These are phyloP conservation scores for Tachina lurida DNA, from an alignment of 2,888 invertebrate genomes.

Conservation along the genomic window DNA sequence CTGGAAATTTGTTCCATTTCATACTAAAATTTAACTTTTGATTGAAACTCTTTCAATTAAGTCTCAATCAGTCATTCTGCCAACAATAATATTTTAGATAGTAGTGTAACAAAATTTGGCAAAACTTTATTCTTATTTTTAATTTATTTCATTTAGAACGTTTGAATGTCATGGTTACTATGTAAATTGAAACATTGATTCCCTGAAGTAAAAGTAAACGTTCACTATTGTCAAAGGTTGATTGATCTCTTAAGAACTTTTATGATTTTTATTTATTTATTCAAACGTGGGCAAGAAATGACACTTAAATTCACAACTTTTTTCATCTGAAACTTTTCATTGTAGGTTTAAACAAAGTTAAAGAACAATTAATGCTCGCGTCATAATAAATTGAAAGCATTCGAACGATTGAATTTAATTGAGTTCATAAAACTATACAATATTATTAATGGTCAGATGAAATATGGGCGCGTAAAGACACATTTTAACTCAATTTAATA, in stretches of 20 bases:
- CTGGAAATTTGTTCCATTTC: too few relatives aligned
- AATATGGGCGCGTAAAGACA: neutral
- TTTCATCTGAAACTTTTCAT: neutral
- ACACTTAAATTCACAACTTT: slow-evolving; percentile 4
- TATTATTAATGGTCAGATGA: slow-evolving; percentile 1
- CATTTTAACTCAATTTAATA: slow-evolving; percentile 38
- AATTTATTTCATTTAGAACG: slow-evolving; percentile 7
- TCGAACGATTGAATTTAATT: slow-evolving; percentile 55
- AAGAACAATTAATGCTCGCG: neutral
- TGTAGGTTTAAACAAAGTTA: neutral
- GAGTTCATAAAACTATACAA: slow-evolving; percentile 21
- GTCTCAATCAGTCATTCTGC: too few relatives aligned
- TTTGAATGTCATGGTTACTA: slow-evolving; percentile 57
- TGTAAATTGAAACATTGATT: neutral
- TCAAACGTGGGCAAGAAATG: slow-evolving; percentile 11
- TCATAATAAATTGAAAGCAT: slow-evolving; percentile 54
- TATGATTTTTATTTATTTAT: slow-evolving; percentile 45
- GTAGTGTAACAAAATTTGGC: slow-evolving; percentile 6
- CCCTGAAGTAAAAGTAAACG: slow-evolving; percentile 36
- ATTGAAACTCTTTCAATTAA: too few relatives aligned
- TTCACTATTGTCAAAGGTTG: slow-evolving; percentile 48
- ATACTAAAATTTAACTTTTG: too few relatives aligned
- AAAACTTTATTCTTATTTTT: neutral
- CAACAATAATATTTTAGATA: neutral
- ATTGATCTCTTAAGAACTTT: slow-evolving; percentile 60